These are phyloP conservation scores for Xanthia togata DNA, from an alignment of 2,888 invertebrate species.

Conservation along the genomic window DNA sequence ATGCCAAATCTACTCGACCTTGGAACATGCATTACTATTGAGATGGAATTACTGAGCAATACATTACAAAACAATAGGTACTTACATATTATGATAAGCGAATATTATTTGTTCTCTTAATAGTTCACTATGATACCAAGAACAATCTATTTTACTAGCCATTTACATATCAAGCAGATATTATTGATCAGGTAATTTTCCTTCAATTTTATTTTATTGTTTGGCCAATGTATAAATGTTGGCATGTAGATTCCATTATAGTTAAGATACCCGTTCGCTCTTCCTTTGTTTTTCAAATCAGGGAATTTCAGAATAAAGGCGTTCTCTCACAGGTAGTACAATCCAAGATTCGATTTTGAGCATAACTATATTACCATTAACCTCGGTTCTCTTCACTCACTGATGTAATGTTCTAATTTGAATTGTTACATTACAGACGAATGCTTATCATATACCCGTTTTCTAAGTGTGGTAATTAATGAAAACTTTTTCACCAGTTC, in stretches of 20 bases:
- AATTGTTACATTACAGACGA: not conserved
- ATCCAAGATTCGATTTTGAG: not conserved
- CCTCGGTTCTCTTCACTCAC: not conserved
- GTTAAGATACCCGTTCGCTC: not conserved
- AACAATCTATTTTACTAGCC: conserved; percentile 17
- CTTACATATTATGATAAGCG: not conserved
- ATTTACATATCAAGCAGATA: conserved; percentile 14
- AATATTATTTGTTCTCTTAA: conserved; percentile 1
- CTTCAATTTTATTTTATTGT: not conserved
- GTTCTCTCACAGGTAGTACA: not conserved
- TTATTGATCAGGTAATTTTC: not conserved
- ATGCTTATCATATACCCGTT: too few species aligned
- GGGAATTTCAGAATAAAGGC: not conserved
- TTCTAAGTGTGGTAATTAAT: not conserved
- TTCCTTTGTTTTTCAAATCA: not conserved
- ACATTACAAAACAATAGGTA: not conserved
- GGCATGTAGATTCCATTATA: too few species aligned
- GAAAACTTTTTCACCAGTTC: not conserved
- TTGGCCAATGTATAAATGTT: not conserved
- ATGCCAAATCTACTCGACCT: conserved; percentile 43
- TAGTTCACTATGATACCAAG: not conserved
- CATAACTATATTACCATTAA: not conserved
- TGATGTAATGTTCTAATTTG: not conserved
- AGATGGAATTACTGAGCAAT: conserved; percentile 18
- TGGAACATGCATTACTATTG: conserved; percentile 41